Evolutionary conservation across 2,888 invertebrate species (phyloP).

Genomic region (Seira ritae): DNA sequence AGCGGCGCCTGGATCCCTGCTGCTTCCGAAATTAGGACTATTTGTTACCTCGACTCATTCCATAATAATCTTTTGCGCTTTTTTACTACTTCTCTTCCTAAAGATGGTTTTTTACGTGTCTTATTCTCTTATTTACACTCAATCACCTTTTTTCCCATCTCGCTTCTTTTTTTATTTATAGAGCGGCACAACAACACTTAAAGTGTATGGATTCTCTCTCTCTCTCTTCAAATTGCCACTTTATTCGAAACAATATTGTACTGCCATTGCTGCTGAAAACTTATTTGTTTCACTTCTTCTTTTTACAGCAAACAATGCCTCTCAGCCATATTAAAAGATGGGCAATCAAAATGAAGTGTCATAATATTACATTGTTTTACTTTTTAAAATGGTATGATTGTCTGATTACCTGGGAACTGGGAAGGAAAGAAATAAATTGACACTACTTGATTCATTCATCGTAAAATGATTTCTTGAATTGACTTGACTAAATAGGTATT

Average conservation of each 20-base stretch:
- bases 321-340: conserved; percentile 16
- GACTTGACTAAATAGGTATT: too few species aligned
- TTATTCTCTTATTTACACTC: conserved; percentile 30
- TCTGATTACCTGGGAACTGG: neutral
- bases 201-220: too few species aligned
- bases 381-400: neutral
- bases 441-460: neutral
- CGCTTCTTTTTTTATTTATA: too few species aligned
- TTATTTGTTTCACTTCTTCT: too few species aligned
- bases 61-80: conserved; percentile 65
- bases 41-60: conserved; percentile 73
- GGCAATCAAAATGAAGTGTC: conserved; percentile 35
- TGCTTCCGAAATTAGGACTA: conserved; percentile 74
- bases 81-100: conserved; percentile 51
- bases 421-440: neutral
- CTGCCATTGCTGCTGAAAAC: too few species aligned
- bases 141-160: neutral
- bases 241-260: too few species aligned
- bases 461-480: too few species aligned
- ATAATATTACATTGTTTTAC: conserved; percentile 38
- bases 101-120: neutral
- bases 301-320: too few species aligned
- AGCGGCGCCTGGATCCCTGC: conserved; percentile 74
- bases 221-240: too few species aligned
- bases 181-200: too few species aligned